These are phyloP conservation scores for Mycteria americana DNA, from an alignment of 2,797 vertebrate species.

Conservation along the genomic window DNA sequence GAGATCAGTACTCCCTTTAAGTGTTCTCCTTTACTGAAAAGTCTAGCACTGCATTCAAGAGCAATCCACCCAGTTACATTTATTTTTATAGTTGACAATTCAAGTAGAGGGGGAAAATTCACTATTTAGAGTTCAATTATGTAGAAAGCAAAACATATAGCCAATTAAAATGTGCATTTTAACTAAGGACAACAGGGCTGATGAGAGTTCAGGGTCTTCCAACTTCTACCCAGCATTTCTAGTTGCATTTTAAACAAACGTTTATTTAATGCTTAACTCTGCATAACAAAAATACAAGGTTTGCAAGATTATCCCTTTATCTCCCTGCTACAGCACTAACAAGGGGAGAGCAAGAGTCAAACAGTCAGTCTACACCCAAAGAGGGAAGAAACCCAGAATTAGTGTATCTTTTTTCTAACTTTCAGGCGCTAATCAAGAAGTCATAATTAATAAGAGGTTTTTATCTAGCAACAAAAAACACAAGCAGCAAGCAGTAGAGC, in stretches of 20 bases:
- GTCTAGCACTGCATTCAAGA: not conserved
- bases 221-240: not conserved
- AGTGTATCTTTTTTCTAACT: not conserved
- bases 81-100: not conserved
- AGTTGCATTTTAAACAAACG: not conserved
- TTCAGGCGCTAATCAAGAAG: not conserved
- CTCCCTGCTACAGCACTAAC: conserved; percentile 20
- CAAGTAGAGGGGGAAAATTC: not conserved
- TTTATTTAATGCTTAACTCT: conserved; percentile 7
- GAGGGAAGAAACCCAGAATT: not conserved
- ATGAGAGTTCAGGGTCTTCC: not conserved
- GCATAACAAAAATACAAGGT: not conserved
- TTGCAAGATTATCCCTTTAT: conserved; percentile 57
- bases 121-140: not conserved
- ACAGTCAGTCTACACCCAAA: not conserved
- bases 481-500: not conserved
- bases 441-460: not conserved
- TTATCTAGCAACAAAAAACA: not conserved
- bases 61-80: not conserved
- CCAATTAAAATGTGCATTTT: not conserved
- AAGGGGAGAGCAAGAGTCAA: not conserved
- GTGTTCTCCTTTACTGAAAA: not conserved
- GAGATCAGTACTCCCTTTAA: not conserved
- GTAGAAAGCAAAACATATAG: not conserved
- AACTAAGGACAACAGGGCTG: not conserved